Percentiles rank a stretch among this genome's conserved stretches.
These are phyloP conservation scores for Halcyon badia DNA, from an alignment of 2,797 vertebrate species.

Conservation along the genomic window DNA sequence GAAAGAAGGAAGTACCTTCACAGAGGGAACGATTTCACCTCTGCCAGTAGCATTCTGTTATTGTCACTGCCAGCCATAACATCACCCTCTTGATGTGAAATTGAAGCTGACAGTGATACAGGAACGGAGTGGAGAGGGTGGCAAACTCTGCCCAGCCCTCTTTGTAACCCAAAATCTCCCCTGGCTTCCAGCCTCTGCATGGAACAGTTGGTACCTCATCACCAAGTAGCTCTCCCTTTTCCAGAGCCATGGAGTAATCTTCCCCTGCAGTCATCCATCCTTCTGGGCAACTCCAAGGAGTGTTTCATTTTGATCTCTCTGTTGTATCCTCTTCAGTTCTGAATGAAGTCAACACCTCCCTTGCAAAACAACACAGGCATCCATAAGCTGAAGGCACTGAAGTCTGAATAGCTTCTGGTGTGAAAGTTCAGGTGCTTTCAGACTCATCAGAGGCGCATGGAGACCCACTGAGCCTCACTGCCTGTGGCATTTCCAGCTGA, in stretches of 20 bases:
- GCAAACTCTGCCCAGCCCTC: neutral
- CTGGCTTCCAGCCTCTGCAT: neutral
- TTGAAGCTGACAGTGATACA: slow-evolving; percentile 22
- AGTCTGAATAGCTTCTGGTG: neutral
- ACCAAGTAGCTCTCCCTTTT: neutral
- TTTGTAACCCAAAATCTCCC: neutral
- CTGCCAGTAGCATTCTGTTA: slow-evolving; percentile 22
- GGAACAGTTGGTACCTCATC: neutral
- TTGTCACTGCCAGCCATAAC: neutral
- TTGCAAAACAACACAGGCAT: neutral
- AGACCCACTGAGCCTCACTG: neutral
- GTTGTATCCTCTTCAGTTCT: neutral
- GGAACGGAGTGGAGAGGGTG: neutral
- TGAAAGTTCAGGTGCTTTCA: neutral
- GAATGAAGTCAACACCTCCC: neutral
- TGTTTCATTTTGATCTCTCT: neutral
- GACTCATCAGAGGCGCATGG: rapidly evolving
- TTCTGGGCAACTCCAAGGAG: neutral
- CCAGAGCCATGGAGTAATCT: neutral
- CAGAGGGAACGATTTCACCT: neutral
- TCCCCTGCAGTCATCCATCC: neutral
- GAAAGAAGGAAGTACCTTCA: neutral
- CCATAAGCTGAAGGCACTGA: neutral
- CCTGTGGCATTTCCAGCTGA: neutral
- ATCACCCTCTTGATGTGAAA: slow-evolving; percentile 4